A percentile compares a stretch with the other conserved stretches of the same genome.
These are phyloP conservation scores for Poeciliopsis paucimaculata DNA, from an alignment of 2,797 vertebrate species.

Conservation along the genomic window DNA sequence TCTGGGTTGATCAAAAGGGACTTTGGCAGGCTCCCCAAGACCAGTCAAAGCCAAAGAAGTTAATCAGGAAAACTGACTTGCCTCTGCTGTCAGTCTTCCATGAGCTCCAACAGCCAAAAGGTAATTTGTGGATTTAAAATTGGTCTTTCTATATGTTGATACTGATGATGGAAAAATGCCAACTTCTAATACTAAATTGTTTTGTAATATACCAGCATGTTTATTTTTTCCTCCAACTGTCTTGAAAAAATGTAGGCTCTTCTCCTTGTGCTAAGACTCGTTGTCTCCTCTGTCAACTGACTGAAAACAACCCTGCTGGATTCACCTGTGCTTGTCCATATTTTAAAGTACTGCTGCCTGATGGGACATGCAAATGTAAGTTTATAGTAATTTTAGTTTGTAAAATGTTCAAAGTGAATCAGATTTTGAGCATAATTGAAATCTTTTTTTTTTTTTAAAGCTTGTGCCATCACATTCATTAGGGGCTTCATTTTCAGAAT, in stretches of 20 bases:
- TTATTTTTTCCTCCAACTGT: neutral
- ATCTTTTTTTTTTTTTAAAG: neutral
- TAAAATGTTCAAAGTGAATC: neutral
- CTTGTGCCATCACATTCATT: neutral
- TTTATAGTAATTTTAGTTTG: conserved; percentile 1
- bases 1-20: conserved; percentile 82
- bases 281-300: conserved; percentile 87
- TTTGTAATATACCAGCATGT: neutral
- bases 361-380: conserved; percentile 85
- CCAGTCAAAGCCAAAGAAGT: conserved; percentile 56
- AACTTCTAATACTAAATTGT: neutral
- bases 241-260: conserved; percentile 41
- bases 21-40: conserved; percentile 74
- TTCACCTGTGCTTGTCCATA: conserved; percentile 87
- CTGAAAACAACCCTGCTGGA: conserved; percentile 77
- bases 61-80: conserved; percentile 72
- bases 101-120: conserved; percentile 81
- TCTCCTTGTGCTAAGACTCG: conserved; percentile 76
- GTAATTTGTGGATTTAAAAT: conserved; percentile 53
- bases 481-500: neutral
- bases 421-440: neutral
- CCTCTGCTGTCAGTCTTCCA: conserved; percentile 80
- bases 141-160: neutral
- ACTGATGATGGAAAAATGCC: neutral
- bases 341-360: conserved; percentile 79